These are phyloP conservation scores for Agelas oroides DNA, from an alignment of 37 sponge, comb jelly and placozoan species.

Conservation along the genomic window DNA sequence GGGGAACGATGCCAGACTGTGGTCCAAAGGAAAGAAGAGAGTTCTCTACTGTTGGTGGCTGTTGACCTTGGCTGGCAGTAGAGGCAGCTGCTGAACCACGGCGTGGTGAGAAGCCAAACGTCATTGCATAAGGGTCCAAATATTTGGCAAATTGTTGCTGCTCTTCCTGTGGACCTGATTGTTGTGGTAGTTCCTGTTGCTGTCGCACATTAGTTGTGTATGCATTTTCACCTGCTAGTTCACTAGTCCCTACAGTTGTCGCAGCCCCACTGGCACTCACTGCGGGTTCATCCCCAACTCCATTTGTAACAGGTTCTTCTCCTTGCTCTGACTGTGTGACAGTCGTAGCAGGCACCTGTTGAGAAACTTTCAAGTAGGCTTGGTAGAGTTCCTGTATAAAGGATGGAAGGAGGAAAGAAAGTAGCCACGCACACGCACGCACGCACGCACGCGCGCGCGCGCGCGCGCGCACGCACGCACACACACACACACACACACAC, in stretches of 20 bases:
- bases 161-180: too few species aligned
- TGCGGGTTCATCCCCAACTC: neutral
- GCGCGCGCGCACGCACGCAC: too few species aligned
- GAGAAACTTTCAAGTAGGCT: too few species aligned
- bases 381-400: too few species aligned
- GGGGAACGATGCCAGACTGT: neutral
- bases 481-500: too few species aligned
- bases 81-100: neutral
- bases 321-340: neutral
- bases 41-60: neutral
- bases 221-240: neutral
- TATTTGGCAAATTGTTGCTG: too few species aligned
- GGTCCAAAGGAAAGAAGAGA: neutral
- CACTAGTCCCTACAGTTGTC: neutral
- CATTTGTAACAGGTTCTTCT: neutral
- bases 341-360: too few species aligned
- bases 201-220: neutral
- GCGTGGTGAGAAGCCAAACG: neutral
- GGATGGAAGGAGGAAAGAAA: too few species aligned
- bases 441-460: too few species aligned
- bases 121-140: neutral
- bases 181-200: too few species aligned
- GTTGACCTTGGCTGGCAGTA: too few species aligned
- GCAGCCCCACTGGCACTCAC: neutral
- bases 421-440: too few species aligned